Evolutionary conservation across 1,140 invertebrate genomes (phyloP).

Genomic region (Atopsyche davidsoni): DNA sequence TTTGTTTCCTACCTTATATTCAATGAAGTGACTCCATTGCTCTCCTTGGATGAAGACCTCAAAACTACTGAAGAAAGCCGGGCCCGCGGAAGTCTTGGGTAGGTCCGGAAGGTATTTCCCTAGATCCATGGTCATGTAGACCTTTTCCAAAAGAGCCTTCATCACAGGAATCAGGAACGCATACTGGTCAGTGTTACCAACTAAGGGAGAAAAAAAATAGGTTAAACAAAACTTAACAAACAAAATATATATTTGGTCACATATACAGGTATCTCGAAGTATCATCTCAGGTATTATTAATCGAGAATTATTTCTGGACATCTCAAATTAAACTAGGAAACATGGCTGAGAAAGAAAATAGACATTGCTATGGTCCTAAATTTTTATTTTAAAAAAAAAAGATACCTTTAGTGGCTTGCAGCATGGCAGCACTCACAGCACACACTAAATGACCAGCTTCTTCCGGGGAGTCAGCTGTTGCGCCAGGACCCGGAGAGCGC

Average conservation of each 20-base stretch:
- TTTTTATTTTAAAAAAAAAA: too few species aligned
- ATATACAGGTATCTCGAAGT: too few species aligned
- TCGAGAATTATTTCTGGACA: too few species aligned
- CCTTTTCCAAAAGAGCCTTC: constrained; percentile 58
- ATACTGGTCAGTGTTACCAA: constrained; percentile 52
- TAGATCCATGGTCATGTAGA: constrained; percentile 46
- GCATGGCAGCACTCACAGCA: constrained; percentile 25
- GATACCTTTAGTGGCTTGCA: constrained; percentile 20
- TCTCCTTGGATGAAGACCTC: constrained; percentile 51
- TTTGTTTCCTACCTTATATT: constrained; percentile 52
- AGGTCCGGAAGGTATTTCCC: constrained; percentile 49
- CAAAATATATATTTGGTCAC: too few species aligned
- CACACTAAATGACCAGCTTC: constrained; percentile 25
- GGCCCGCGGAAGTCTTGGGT: constrained; percentile 48
- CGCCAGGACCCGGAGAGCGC: constrained; percentile 11
- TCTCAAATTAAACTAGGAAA: too few species aligned
- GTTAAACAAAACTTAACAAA: too few species aligned
- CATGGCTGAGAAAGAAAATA: too few species aligned
- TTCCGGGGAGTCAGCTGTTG: constrained; percentile 16
- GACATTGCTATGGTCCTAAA: too few species aligned
- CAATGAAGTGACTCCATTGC: constrained; percentile 56
- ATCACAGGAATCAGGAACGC: constrained; percentile 59
- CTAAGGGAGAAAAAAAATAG: constrained; percentile 34
- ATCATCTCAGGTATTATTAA: too few species aligned
- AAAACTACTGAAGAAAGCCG: constrained; percentile 59